Conservation (phyloP, 2,113 vertebrate genomes). For the Halcyon senegalensis region DNA sequence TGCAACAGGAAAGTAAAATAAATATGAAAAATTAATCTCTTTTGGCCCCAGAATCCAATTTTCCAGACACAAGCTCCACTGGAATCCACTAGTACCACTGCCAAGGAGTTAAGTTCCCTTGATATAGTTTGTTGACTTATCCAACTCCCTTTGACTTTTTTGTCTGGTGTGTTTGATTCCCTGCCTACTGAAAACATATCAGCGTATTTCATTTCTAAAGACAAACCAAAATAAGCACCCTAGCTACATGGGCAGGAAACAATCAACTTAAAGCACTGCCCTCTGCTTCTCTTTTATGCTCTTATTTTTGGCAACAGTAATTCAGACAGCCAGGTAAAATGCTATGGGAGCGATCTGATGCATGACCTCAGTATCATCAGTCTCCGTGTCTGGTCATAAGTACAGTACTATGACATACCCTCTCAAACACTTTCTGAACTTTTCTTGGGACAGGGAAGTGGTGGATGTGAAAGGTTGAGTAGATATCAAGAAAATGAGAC, state of each 20-base stretch:
- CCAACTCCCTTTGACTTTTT: constrained; percentile 27
- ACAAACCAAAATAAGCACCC: neutral
- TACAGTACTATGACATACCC: neutral
- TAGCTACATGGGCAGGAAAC: neutral
- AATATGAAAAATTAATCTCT: constrained; percentile 63
- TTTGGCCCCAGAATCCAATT: neutral
- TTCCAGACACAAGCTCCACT: constrained; percentile 42
- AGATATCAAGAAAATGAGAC: neutral
- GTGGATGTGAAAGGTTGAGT: neutral
- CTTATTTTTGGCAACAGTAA: neutral
- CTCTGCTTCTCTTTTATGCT: neutral
- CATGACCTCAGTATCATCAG: neutral
- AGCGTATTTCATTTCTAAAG: constrained; percentile 3
- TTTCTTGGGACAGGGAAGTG: neutral
- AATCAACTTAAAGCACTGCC: neutral
- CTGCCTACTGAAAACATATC: neutral
- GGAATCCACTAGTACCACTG: constrained; percentile 29
- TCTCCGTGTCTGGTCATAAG: neutral
- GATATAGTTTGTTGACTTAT: constrained; percentile 23
- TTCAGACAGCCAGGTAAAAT: neutral
- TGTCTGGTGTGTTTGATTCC: neutral
- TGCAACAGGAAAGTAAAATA: constrained; percentile 44
- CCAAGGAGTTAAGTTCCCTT: constrained; percentile 26
- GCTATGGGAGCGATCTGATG: neutral
- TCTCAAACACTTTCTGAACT: neutral